A percentile compares a stretch with the other conserved stretches of the same genome.
These are phyloP conservation scores for Neocrepidodera transversa DNA, from an alignment of 2,888 invertebrate species.

Conservation along the genomic window DNA sequence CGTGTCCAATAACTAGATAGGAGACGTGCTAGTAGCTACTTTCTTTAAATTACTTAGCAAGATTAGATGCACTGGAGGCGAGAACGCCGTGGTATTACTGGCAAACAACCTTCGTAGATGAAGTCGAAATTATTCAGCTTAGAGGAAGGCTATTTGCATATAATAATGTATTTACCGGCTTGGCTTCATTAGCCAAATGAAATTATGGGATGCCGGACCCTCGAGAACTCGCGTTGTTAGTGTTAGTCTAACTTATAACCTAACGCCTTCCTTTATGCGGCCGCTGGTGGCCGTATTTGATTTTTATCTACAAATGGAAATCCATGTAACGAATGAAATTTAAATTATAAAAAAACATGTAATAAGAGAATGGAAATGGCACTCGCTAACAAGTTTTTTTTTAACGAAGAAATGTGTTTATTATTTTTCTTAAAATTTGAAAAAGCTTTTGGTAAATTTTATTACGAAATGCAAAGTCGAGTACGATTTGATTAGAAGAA, in stretches of 20 bases:
- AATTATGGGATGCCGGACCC: constrained; percentile 13
- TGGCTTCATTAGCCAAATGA: constrained; percentile 48
- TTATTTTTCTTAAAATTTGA: too few species aligned
- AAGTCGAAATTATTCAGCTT: constrained; percentile 49
- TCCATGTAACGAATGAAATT: constrained; percentile 26
- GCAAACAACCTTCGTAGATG: constrained; percentile 29
- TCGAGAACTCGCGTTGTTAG: constrained; percentile 27
- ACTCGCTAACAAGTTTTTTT: too few species aligned
- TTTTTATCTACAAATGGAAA: constrained; percentile 42
- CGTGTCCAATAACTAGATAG: neutral
- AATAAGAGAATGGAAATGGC: too few species aligned
- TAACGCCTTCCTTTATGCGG: constrained; percentile 42
- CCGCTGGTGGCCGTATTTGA: constrained; percentile 43
- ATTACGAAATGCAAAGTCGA: too few species aligned
- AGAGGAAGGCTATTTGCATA: constrained; percentile 56
- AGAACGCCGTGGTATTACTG: constrained; percentile 2
- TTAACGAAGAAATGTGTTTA: too few species aligned
- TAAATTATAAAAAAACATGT: constrained; percentile 14
- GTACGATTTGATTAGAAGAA: too few species aligned
- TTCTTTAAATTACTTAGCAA: constrained; percentile 35
- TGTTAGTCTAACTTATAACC: constrained; percentile 32
- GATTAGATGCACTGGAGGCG: constrained; percentile 33
- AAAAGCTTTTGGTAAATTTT: too few species aligned
- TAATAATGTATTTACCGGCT: constrained; percentile 58
- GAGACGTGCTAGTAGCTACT: constrained; percentile 1